A percentile compares a stretch with the other conserved stretches of the same genome.
Evolutionary conservation across 2,888 invertebrate genomes (phyloP).

Genomic region (Odontothrips loti): DNA sequence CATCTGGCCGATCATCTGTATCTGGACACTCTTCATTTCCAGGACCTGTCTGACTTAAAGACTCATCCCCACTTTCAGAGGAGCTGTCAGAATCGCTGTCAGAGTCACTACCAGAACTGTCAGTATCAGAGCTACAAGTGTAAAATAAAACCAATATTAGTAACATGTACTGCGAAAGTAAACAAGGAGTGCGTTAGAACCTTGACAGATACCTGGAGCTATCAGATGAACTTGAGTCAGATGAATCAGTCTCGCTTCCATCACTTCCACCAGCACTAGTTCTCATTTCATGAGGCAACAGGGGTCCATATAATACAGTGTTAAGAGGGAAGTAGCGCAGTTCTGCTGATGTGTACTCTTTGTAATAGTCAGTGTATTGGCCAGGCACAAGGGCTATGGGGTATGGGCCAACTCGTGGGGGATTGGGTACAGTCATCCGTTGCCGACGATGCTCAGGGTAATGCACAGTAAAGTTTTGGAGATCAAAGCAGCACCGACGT

Average conservation of each 20-base stretch:
- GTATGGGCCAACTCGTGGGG: slow-evolving; percentile 64
- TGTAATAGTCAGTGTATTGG: slow-evolving; percentile 89
- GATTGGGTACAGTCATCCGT: slow-evolving; percentile 50
- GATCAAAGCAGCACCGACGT: slow-evolving; percentile 79
- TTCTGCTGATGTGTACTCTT: slow-evolving; percentile 78
- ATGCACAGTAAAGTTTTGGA: slow-evolving; percentile 85
- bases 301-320: slow-evolving; percentile 70
- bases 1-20: slow-evolving; percentile 32
- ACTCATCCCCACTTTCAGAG: slow-evolving; percentile 6
- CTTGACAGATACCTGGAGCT: slow-evolving; percentile 47
- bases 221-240: slow-evolving; percentile 50
- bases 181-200: not conserved
- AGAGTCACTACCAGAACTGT: slow-evolving; percentile 44
- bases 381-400: slow-evolving; percentile 93
- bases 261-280: slow-evolving; percentile 51
- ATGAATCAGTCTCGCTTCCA: slow-evolving; percentile 53
- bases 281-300: slow-evolving; percentile 50
- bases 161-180: slow-evolving; percentile 33
- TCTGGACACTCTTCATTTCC: not conserved
- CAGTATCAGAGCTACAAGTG: slow-evolving; percentile 32
- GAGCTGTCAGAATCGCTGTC: slow-evolving; percentile 44
- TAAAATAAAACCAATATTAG: slow-evolving; percentile 27
- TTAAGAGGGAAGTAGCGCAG: slow-evolving; percentile 89
- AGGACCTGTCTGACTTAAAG: not conserved
- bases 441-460: slow-evolving; percentile 56